These are phyloP conservation scores for Brachypalpus laphriformis DNA, from an alignment of 2,888 invertebrate species.

Conservation along the genomic window DNA sequence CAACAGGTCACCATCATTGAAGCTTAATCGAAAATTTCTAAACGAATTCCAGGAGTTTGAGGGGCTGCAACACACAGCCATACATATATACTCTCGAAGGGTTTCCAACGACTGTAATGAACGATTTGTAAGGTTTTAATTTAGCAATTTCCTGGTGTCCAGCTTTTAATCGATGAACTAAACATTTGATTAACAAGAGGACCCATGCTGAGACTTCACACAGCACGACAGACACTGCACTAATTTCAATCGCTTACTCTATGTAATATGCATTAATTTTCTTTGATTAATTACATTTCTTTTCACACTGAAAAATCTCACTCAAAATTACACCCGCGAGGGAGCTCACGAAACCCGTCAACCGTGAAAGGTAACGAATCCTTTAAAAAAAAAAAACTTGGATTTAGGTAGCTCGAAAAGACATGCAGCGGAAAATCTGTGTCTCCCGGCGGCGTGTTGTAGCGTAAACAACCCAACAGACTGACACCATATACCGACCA, in stretches of 20 bases:
- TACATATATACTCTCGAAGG: neutral
- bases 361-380: neutral
- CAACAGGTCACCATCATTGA: conserved; percentile 58
- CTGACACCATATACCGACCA: conserved; percentile 65
- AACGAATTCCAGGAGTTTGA: neutral
- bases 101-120: conserved; percentile 43
- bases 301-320: conserved; percentile 4
- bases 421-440: conserved; percentile 45
- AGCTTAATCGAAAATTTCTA: conserved; percentile 35
- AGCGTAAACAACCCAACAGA: conserved; percentile 61
- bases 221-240: conserved; percentile 39
- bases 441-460: conserved; percentile 55
- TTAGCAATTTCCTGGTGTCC: conserved; percentile 31
- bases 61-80: neutral
- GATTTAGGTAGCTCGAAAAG: conserved; percentile 39
- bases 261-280: conserved; percentile 25
- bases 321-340: neutral
- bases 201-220: conserved; percentile 15
- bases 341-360: neutral
- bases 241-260: conserved; percentile 38
- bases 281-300: conserved; percentile 32
- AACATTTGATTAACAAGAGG: conserved; percentile 22
- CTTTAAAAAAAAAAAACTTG: neutral
- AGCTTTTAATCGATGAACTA: conserved; percentile 18
- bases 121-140: conserved; percentile 38